Base-by-base conservation (phyloP, 2,888 invertebrate species). In the Salticus scenicus region DNA sequence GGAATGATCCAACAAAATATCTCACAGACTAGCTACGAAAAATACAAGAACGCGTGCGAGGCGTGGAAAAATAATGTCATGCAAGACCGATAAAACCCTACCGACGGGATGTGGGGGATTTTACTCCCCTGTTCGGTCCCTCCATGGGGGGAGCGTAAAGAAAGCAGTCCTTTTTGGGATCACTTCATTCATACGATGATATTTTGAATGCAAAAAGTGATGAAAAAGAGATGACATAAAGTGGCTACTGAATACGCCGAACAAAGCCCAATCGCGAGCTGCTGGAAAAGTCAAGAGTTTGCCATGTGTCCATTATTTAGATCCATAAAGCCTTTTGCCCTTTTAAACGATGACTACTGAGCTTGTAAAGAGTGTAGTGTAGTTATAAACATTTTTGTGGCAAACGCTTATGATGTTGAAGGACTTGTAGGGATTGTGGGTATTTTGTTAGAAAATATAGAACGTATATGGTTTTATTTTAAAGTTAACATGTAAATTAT, bases 51-150 rank as follows among this genome's bases (percentile, higher is more conserved):
- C 83, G 83, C 72, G 63, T 84, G 83, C 20, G 42, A 72, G 83
- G 77, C 72, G 83, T 84, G 83, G 83, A 84, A 84, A 84, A 84
- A 73, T 78, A 72, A 84, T 67, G 83, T 77, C 73, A 84, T 84
- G 77, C 83, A 63, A 66, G 47, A 41, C 67, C 72, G 77, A 77
- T 77, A 84, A 84, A 77, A 72, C 83, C 77, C 64, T 30, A 74
- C 73, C 28, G 41, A 28, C 41, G 67, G 42, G 63, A 47, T 63
- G 70, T 42, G 70, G 37, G 77, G 82, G 66, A 31, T 1, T 33
- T n/a, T 20, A 7, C 67, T 28, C 67, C 33, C 66, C 2, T 8
- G 4, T 5, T 24, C 20, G 4, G 57, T 51, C 64, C 24, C 67
- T 28, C 10, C 14, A 8, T 10, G 30, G 17, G 24, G 20, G 66